Evolutionary conservation across 2,888 invertebrate species (phyloP).

Genomic region (Phania funesta): DNA sequence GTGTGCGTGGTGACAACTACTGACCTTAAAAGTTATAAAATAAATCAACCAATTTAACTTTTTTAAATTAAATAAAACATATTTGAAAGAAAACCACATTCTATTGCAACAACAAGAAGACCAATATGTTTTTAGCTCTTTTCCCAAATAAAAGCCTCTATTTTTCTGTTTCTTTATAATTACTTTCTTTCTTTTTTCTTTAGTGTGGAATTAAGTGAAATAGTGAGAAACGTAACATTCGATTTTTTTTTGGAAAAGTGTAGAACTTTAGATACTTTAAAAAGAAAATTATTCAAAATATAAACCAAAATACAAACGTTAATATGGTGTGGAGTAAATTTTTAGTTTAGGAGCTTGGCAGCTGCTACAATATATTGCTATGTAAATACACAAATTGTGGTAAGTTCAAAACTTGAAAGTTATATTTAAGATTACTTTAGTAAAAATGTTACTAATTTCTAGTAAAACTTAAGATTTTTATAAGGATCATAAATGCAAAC

Average conservation of each 20-base stretch:
- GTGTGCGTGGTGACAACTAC: constrained; percentile 50
- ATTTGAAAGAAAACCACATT: constrained; percentile 13
- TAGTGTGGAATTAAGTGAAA: constrained; percentile 53
- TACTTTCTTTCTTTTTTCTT: constrained; percentile 7
- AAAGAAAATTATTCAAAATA: constrained; percentile 16
- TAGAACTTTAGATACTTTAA: constrained; percentile 52
- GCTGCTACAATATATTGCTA: constrained; percentile 6
- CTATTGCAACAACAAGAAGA: constrained; percentile 22
- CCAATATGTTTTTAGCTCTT: constrained; percentile 50
- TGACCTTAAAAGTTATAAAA: constrained; percentile 53
- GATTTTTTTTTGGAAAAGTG: constrained; percentile 54
- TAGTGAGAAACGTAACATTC: constrained; percentile 2
- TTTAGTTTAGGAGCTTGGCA: constrained; percentile 19
- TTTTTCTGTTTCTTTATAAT: constrained; percentile 15
- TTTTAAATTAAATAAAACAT: constrained; percentile 8
- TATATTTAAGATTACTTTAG: too few species aligned
- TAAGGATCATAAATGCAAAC: background rate
- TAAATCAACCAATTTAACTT: constrained; percentile 15
- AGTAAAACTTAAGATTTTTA: too few species aligned
- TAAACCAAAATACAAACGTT: background rate
- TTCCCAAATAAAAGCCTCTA: constrained; percentile 40
- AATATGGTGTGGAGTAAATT: background rate
- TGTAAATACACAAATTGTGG: constrained; percentile 52
- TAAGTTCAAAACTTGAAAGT: constrained; percentile 51
- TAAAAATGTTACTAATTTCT: background rate